These are phyloP conservation scores for Ciconia boyciana DNA, from an alignment of 2,113 vertebrate species.

Conservation along the genomic window DNA sequence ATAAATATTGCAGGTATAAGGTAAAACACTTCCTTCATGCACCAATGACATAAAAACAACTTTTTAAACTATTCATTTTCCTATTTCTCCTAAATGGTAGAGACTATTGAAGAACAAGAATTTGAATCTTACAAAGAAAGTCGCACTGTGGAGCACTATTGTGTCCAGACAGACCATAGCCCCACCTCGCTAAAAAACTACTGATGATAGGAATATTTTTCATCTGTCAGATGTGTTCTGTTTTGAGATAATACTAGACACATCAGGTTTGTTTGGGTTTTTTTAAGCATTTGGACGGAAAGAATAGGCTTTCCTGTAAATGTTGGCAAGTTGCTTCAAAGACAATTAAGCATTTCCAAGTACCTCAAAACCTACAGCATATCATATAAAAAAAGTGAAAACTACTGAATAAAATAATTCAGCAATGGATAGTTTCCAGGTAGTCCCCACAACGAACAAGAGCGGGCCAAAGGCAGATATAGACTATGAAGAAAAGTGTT, in stretches of 20 bases:
- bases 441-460: not conserved
- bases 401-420: not conserved
- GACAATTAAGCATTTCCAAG: not conserved
- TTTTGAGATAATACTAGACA: not conserved
- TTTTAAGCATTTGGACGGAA: not conserved
- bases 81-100: not conserved
- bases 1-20: not conserved
- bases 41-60: not conserved
- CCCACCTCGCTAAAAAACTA: not conserved
- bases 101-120: not conserved
- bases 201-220: not conserved
- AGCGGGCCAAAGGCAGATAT: not conserved
- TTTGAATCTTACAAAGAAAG: not conserved
- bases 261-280: not conserved
- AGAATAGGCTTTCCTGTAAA: not conserved
- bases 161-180: not conserved
- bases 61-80: not conserved
- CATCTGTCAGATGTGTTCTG: not conserved
- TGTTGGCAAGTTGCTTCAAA: not conserved
- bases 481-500: not conserved
- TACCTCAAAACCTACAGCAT: not conserved
- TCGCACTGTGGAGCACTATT: not conserved
- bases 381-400: not conserved
- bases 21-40: not conserved
- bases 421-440: not conserved